Conservation (phyloP, 2,113 vertebrate genomes). For the Vanacampus margaritifer region DNA sequence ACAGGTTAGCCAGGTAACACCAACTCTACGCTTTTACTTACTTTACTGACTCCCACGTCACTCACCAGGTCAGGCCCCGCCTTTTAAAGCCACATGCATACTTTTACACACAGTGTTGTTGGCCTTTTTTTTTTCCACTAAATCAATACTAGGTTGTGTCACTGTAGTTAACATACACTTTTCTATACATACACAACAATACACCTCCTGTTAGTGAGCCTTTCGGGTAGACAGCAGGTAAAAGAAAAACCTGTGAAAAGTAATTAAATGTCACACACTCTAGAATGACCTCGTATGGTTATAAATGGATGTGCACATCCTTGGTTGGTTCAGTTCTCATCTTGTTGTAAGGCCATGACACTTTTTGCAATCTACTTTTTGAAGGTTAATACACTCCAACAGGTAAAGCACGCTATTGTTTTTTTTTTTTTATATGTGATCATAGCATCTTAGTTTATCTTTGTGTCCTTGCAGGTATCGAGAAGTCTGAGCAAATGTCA, state of each 20-base stretch:
- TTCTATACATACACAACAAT: background rate
- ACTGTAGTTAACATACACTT: background rate
- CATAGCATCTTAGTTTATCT: constrained; percentile 1
- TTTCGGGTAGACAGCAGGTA: background rate
- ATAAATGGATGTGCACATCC: constrained; percentile 8
- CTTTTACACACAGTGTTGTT: background rate
- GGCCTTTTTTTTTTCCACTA: background rate
- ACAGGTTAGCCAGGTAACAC: background rate
- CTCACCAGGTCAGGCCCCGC: background rate
- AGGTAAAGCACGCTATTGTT: background rate
- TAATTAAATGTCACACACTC: background rate
- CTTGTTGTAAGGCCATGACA: background rate
- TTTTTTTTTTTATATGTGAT: background rate
- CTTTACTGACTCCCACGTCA: background rate
- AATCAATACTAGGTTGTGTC: background rate
- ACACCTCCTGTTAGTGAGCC: background rate
- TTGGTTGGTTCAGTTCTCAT: constrained; percentile 19
- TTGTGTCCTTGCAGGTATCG: constrained; percentile 65
- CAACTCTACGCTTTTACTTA: background rate
- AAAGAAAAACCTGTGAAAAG: constrained; percentile 9
- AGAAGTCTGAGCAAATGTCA: constrained; percentile 83
- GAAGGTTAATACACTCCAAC: background rate
- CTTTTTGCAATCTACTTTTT: background rate
- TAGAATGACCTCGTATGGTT: constrained; percentile 21
- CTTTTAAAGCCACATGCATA: background rate